Evolutionary conservation across 2,888 invertebrate species (phyloP).

Genomic region (Acanthoscelides obtectus): DNA sequence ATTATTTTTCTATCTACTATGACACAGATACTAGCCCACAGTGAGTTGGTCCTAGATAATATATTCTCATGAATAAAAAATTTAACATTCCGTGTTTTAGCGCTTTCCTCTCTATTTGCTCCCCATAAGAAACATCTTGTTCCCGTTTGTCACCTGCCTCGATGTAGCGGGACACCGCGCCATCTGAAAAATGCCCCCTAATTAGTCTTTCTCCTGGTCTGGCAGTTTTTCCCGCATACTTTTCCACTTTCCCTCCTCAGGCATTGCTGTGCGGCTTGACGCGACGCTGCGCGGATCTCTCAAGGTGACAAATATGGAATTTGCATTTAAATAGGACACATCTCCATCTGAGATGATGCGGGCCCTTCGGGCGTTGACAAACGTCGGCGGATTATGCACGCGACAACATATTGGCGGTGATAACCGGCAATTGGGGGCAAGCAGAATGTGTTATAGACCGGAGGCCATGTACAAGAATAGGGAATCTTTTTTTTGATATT

Average conservation of each 20-base stretch:
- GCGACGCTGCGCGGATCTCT: neutral
- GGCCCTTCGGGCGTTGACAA: neutral
- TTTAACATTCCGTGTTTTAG: neutral
- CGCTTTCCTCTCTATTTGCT: neutral
- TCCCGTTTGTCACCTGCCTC: neutral
- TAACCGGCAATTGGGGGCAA: neutral
- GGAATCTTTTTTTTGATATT: too few relatives aligned
- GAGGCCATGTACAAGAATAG: too few relatives aligned
- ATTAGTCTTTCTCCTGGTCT: neutral
- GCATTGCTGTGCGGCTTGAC: neutral
- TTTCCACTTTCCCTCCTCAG: neutral
- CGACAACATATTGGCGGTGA: neutral
- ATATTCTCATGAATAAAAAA: neutral
- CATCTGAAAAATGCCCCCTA: neutral
- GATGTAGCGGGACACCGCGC: neutral
- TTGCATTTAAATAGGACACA: conserved; percentile 63
- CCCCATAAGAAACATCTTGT: neutral
- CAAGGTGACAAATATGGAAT: conserved; percentile 61
- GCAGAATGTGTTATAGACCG: neutral
- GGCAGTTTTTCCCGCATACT: neutral
- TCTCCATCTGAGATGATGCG: conserved; percentile 55
- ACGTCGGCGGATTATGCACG: neutral
- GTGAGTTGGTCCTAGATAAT: neutral
- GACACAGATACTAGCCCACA: neutral
- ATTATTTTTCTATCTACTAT: too few relatives aligned